A percentile compares a stretch with the other conserved stretches of the same genome.
Evolutionary conservation across 1,140 invertebrate species (phyloP).

Genomic region (Leucophenga varia): DNA sequence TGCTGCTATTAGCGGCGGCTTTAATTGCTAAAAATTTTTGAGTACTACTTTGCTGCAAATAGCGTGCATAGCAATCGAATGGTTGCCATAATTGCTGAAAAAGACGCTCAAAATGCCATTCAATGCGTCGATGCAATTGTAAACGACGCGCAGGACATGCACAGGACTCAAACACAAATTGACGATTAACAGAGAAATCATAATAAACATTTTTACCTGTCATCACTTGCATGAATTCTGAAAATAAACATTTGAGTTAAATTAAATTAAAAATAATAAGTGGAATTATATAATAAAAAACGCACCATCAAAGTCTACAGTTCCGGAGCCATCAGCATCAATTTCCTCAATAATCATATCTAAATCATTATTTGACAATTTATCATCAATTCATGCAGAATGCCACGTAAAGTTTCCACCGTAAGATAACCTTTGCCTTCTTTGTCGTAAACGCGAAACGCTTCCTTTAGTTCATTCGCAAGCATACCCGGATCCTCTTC

Average conservation of each 20-base stretch:
- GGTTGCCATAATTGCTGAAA: slow-evolving; percentile 17
- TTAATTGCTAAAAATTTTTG: too few relatives aligned
- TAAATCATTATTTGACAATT: slow-evolving; percentile 68
- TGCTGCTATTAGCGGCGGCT: too few relatives aligned
- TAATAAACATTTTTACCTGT: slow-evolving; percentile 59
- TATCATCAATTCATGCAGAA: slow-evolving; percentile 76
- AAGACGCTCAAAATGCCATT: slow-evolving; percentile 20
- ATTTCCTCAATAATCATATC: slow-evolving; percentile 79
- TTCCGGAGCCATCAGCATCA: slow-evolving; percentile 69
- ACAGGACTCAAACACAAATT: slow-evolving; percentile 12
- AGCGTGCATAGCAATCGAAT: background rate
- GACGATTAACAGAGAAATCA: slow-evolving; percentile 11
- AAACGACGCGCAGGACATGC: slow-evolving; percentile 11
- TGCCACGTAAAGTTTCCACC: slow-evolving; percentile 71
- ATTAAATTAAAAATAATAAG: too few relatives aligned
- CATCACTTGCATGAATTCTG: slow-evolving; percentile 74
- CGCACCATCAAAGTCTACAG: slow-evolving; percentile 74
- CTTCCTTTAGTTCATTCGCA: slow-evolving; percentile 74
- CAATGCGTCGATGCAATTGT: slow-evolving; percentile 19
- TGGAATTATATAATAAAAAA: background rate
- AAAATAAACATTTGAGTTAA: too few relatives aligned
- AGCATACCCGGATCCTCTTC: slow-evolving; percentile 73
- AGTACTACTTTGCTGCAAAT: too few relatives aligned
- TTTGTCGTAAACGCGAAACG: slow-evolving; percentile 77
- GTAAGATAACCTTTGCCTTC: slow-evolving; percentile 76